Base-by-base conservation (phyloP, 2,113 vertebrate species). In the Entosphenus tridentatus region DNA sequence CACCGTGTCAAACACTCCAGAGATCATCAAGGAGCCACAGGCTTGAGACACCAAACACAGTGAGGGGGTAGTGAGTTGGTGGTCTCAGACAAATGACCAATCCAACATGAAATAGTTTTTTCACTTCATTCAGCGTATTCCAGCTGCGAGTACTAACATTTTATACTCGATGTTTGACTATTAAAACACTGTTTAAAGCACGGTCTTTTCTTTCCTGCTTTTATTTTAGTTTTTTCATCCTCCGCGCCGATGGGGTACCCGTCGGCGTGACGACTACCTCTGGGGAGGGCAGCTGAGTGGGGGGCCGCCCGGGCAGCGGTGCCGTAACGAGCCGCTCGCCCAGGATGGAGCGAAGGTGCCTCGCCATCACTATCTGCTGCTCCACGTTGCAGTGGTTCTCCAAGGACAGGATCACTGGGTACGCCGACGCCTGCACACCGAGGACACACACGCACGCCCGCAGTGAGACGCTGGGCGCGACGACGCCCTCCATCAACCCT, bases 321-420 rank as follows among this genome's bases (percentile, higher is more conserved):
- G 81, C 74, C 0, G 79, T 86, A 75, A 97, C 79, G 72, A 97
- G 81, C 76, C 80, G 82, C 70, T 81, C 81, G 67, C 91, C 89
- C 70, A 96, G 80, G 77, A 97, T 91, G 75, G 75, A 72, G 71
- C 74, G 80, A 70, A 97, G 82, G 73, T 96, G 84, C 70, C 56
- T 76, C 57, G 87, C 89, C 89, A 97, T 95, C 75, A 81, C 82
- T 1, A 78, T 80, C 78, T 97, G 93, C 81, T 97, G 93, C 76
- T 95, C 86, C 74, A 87, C 76, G 59, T 87, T 87, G 0, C 91
- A 96, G 82, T 96, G 92, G 76, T 95, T 97, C 81, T 97, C 92
- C 70, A 97, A 76, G 71, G 92, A 97, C 70, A 97, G 81, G 76
- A 91, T 89, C 67, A 97, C 78, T 0, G 92, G 89, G 76, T 90